A percentile compares a stretch with the other conserved stretches of the same genome.
Evolutionary conservation across 30 jellyfish, hydroid and myxozoan genomes (phyloP).

Genomic region (Turritopsis dohrnii): DNA sequence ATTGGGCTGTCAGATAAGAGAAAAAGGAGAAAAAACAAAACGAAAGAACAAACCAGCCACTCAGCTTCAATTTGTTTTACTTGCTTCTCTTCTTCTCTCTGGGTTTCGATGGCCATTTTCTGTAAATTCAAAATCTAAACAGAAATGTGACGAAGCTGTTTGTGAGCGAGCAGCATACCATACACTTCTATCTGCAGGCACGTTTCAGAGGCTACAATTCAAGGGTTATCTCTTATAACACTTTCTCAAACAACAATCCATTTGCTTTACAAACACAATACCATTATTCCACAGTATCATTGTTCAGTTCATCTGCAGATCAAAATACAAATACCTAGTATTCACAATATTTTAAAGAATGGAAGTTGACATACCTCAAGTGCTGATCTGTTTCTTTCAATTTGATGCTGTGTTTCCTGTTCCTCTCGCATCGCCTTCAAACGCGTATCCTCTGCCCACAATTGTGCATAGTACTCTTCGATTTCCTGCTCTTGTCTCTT

Average conservation of each 20-base stretch:
- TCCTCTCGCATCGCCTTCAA: constrained; percentile 73
- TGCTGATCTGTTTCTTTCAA: constrained; percentile 57
- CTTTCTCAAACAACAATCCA: too few relatives aligned
- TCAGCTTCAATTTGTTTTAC: constrained; percentile 69
- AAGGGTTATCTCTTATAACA: too few relatives aligned
- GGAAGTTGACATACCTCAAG: constrained; percentile 39
- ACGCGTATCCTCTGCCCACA: constrained; percentile 69
- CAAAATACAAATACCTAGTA: neutral
- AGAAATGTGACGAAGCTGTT: too few relatives aligned
- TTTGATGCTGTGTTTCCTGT: constrained; percentile 46
- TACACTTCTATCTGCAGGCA: too few relatives aligned
- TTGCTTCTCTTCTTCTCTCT: constrained; percentile 60
- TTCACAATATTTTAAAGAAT: neutral
- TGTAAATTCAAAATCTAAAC: constrained; percentile 58
- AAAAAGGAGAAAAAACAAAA: neutral
- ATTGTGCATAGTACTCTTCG: constrained; percentile 58
- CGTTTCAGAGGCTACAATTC: too few relatives aligned
- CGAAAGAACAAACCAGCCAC: constrained; percentile 66
- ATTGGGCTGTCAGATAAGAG: neutral
- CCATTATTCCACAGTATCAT: too few relatives aligned
- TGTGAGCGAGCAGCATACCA: too few relatives aligned
- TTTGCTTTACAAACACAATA: too few relatives aligned
- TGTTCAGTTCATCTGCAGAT: neutral
- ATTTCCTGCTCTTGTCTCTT: constrained; percentile 34
- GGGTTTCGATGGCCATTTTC: constrained; percentile 54